Evolutionary conservation across 2,113 vertebrate species (phyloP).

Genomic region (Silurus asotus): DNA sequence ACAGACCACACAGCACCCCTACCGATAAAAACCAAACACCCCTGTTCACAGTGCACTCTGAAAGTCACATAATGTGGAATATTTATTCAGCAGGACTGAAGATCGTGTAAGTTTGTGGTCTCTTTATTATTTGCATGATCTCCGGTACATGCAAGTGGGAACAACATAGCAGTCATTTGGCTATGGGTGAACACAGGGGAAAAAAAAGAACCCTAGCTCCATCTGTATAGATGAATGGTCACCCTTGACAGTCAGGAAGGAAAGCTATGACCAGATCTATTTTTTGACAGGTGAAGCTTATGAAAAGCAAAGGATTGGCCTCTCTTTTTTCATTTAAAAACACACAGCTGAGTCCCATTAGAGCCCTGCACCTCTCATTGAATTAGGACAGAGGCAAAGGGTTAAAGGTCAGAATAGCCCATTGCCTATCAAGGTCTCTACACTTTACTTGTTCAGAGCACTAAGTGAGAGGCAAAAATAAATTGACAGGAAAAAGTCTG

Average conservation of each 20-base stretch:
- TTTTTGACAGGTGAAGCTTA: slow-evolving; percentile 19
- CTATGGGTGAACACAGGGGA: neutral
- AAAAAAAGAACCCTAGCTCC: neutral
- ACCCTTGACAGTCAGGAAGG: neutral
- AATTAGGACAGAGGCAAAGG: slow-evolving; percentile 26
- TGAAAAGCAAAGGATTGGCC: slow-evolving; percentile 12
- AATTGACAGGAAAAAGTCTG: neutral
- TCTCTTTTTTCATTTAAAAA: slow-evolving; percentile 44
- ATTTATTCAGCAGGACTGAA: neutral
- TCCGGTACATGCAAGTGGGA: neutral
- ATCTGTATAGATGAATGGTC: neutral
- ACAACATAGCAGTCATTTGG: neutral
- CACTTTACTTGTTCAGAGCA: neutral
- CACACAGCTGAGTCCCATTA: slow-evolving; percentile 45
- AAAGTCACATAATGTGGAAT: neutral
- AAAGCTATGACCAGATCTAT: slow-evolving; percentile 21
- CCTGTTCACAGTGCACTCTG: neutral
- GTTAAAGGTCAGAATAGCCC: slow-evolving; percentile 37
- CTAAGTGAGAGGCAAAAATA: neutral
- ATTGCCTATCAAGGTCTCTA: neutral
- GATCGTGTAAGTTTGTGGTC: neutral
- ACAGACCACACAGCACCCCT: neutral
- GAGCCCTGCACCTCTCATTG: slow-evolving; percentile 20
- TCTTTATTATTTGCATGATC: neutral
- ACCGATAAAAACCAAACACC: neutral